Evolutionary conservation across 2,888 invertebrate genomes (phyloP).

Genomic region (Nomada fucata): DNA sequence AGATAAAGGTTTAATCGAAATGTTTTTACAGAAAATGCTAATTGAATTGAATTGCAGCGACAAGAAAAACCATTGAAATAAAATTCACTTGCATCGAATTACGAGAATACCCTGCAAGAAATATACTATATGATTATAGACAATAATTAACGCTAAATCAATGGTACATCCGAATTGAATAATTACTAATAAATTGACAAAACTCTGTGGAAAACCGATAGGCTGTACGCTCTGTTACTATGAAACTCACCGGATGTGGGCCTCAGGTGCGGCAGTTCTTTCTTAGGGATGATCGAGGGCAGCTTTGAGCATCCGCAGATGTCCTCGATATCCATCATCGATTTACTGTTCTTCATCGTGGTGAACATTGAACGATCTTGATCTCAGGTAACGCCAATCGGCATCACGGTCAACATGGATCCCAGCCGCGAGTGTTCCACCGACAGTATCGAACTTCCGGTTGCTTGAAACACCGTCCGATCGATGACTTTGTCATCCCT

Average conservation of each 20-base stretch:
- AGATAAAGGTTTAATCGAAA: neutral
- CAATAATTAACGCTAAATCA: too few relatives aligned
- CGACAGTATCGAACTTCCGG: conserved; percentile 8
- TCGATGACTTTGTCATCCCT: conserved; percentile 38
- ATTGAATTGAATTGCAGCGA: too few relatives aligned
- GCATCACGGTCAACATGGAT: conserved; percentile 50
- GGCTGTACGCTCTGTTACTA: neutral
- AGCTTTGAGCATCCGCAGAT: conserved; percentile 71
- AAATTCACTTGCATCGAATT: too few relatives aligned
- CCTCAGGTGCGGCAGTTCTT: conserved; percentile 58
- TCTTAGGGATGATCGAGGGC: conserved; percentile 67
- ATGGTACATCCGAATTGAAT: too few relatives aligned
- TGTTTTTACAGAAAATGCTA: too few relatives aligned
- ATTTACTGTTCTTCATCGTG: conserved; percentile 55
- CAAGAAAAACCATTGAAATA: too few relatives aligned
- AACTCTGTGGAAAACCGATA: neutral
- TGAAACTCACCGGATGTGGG: conserved; percentile 73
- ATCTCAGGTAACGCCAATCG: conserved; percentile 34
- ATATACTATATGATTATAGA: too few relatives aligned
- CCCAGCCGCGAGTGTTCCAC: conserved; percentile 31
- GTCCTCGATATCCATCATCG: conserved; percentile 62
- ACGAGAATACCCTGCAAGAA: too few relatives aligned
- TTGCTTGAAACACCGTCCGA: conserved; percentile 29
- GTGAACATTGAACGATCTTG: neutral
- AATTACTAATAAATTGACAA: neutral